These are phyloP conservation scores for Catharus fuscescens DNA, from an alignment of 2,113 vertebrate species.

Conservation along the genomic window DNA sequence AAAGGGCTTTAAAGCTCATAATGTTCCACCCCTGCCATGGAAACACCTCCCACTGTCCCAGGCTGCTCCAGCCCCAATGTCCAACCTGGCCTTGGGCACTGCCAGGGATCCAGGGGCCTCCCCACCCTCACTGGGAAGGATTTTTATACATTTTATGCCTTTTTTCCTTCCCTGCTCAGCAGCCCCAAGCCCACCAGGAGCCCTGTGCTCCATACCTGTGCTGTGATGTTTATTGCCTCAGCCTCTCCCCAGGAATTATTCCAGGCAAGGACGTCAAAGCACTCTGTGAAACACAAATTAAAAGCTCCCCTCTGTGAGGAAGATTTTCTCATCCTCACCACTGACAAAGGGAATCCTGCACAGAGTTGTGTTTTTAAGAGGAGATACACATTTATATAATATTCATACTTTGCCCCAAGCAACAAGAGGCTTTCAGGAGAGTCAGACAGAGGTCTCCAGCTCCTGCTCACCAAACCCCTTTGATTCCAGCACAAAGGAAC, in stretches of 20 bases:
- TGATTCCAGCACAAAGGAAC: background rate
- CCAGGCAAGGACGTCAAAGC: background rate
- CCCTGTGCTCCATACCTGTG: background rate
- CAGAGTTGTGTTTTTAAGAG: background rate
- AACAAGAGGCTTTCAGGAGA: background rate
- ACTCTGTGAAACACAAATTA: background rate
- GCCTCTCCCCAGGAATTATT: background rate
- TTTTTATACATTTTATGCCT: background rate
- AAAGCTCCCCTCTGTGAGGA: background rate
- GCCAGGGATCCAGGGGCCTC: background rate
- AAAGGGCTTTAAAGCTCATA: background rate
- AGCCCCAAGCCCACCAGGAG: background rate
- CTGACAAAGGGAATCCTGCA: background rate
- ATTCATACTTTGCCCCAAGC: background rate
- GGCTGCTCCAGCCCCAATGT: background rate
- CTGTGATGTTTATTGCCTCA: background rate
- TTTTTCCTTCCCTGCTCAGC: background rate
- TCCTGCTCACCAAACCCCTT: background rate
- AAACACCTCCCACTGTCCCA: background rate
- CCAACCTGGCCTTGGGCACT: background rate
- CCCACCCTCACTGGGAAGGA: background rate
- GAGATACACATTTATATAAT: background rate
- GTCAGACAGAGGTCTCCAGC: background rate
- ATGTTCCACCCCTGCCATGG: accelerated
- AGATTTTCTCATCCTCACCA: background rate